These are phyloP conservation scores for Apomyelois bistriatella DNA, from an alignment of 2,888 invertebrate genomes.

Conservation along the genomic window DNA sequence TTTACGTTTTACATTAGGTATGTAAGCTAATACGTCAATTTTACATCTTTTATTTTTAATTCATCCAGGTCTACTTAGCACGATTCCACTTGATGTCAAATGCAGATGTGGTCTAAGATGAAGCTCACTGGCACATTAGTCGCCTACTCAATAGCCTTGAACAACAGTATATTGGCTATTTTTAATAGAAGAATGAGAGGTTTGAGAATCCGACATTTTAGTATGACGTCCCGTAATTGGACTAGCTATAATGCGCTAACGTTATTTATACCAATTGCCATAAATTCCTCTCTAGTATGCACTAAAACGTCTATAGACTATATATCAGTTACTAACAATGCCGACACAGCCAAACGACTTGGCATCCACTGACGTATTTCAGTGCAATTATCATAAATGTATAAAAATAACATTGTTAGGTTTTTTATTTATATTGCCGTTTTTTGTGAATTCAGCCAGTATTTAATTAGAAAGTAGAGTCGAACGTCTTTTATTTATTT, in stretches of 20 bases:
- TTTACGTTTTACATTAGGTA: no score
- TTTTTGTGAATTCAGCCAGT: neutral
- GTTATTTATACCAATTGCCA: constrained; percentile 21
- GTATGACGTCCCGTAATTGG: constrained; percentile 18
- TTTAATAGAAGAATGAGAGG: neutral
- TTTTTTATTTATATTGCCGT: neutral
- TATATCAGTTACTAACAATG: constrained; percentile 18
- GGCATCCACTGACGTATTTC: constrained; percentile 5
- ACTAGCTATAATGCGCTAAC: constrained; percentile 16
- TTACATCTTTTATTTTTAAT: no score
- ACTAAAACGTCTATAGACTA: constrained; percentile 15
- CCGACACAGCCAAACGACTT: neutral
- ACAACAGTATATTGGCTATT: neutral
- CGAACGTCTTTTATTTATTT: no score
- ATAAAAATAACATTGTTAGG: neutral
- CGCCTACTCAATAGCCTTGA: no score
- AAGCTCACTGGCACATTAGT: no score
- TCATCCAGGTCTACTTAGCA: no score
- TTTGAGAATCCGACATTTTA: neutral
- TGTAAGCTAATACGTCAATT: no score
- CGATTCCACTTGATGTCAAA: no score
- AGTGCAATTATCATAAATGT: constrained; percentile 4
- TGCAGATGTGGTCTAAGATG: no score
- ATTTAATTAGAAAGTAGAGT: no score
- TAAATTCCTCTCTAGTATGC: constrained; percentile 19